Base-by-base conservation (phyloP, 2,888 invertebrate genomes). In the Pammene fasciana region DNA sequence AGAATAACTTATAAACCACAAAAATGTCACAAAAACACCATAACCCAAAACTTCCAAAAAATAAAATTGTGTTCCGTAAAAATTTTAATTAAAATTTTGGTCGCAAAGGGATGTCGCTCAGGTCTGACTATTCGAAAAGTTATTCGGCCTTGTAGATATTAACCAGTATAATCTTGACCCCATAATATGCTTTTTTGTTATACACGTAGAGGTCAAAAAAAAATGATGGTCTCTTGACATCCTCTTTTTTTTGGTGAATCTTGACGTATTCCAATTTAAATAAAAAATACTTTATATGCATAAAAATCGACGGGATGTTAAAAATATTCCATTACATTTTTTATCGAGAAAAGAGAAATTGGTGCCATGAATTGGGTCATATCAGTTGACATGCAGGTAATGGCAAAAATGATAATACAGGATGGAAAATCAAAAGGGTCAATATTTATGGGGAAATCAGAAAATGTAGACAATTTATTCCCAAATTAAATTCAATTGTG, bases 261-360 rank as follows among this genome's bases (percentile, higher is more conserved):
- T 65, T 60, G 68, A 71, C 67, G 71, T 72, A 72, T 75, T 73
- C 77, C 85, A 84, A 86, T 87, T 86, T 85, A 83, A 83, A 86
- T 85, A 86, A 77, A 81, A 68, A 86, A 86, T 87, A 71, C 75
- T 74, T 79, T 80, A 74, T 78, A 73, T 79, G 83, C 80, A 82
- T 81, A 80, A 84, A 82, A 82, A 79, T 79, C 72, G 76, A 74
- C 46, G 16, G 45, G n/a, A 18, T 61, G 61, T 65, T 65, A 68
- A 68, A 50, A 65, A 67, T 68, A 65, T 68, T 68, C 61, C 55
- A 60, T 62, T 64, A 41, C 48, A n/a, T 16, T 56, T 71, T 70
- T 71, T 65, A 18, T 59, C 46, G n/a, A 54, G 13, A 45, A 52
- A 61, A 34, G 45, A 50, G 16, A 26, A 68, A 68, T 64, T 52